Evolutionary conservation across 2,888 invertebrate species (phyloP).

Genomic region (Caenorhabditis japonica): DNA sequence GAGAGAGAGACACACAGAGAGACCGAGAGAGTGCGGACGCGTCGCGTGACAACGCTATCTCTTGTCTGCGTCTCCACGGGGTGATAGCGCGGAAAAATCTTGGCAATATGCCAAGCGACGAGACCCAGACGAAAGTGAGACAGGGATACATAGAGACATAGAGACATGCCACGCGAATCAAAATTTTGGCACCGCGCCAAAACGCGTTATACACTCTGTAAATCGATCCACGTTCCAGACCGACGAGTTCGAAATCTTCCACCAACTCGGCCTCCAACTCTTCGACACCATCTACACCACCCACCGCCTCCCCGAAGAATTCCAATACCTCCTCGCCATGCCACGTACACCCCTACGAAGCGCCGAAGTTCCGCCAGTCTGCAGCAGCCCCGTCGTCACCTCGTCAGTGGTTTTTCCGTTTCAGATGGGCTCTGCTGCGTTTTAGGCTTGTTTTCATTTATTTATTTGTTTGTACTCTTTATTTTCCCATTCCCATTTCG

Average conservation of each 20-base stretch:
- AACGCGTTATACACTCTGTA: no score
- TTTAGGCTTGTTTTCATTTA: neutral
- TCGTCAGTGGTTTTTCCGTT: slow-evolving; percentile 8
- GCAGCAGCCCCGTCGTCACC: slow-evolving; percentile 27
- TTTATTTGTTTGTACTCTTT: neutral
- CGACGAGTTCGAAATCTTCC: slow-evolving; percentile 55
- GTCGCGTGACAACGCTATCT: no score
- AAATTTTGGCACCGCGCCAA: slow-evolving; percentile 12
- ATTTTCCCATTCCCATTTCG: slow-evolving; percentile 7
- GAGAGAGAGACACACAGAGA: neutral
- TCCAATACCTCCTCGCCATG: slow-evolving; percentile 13
- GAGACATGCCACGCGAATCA: neutral
- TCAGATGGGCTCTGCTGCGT: slow-evolving; percentile 27
- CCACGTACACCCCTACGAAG: slow-evolving; percentile 36
- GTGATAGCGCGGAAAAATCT: no score
- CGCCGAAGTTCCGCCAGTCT: slow-evolving; percentile 18
- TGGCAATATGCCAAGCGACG: no score
- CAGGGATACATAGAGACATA: neutral
- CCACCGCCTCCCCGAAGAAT: slow-evolving; percentile 15
- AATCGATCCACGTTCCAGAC: slow-evolving; percentile 31
- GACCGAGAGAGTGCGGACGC: no score
- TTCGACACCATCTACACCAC: slow-evolving; percentile 17
- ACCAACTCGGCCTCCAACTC: slow-evolving; percentile 40
- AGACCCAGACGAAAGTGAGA: slow-evolving; percentile 15
- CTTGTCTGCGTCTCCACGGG: no score